Evolutionary conservation across 2,797 vertebrate genomes (phyloP).

Genomic region (Acanthornis magna): DNA sequence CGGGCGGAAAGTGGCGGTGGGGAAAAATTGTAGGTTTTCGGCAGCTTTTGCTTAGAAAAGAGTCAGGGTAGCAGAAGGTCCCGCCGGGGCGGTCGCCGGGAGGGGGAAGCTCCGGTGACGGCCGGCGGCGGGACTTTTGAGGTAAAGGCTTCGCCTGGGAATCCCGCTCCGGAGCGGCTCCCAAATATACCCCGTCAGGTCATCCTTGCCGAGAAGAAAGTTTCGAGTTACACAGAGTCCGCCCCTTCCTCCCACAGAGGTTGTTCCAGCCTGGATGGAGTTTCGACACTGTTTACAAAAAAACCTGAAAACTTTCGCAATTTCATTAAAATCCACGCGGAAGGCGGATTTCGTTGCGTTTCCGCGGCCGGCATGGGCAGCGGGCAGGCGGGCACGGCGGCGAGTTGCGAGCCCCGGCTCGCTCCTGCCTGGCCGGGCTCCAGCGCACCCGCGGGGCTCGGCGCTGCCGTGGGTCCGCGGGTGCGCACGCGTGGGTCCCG

Average conservation of each 20-base stretch:
- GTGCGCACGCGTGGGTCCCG: neutral
- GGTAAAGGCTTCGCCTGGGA: neutral
- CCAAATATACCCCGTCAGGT: neutral
- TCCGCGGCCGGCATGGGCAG: neutral
- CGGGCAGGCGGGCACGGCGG: neutral
- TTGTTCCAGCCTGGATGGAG: conserved; percentile 23
- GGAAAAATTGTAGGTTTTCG: neutral
- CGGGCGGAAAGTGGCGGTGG: neutral
- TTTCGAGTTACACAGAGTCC: conserved; percentile 59
- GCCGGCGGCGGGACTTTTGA: neutral
- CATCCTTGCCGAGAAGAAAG: conserved; percentile 52
- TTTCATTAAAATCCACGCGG: neutral
- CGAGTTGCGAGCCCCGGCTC: neutral
- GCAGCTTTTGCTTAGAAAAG: neutral
- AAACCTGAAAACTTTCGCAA: neutral
- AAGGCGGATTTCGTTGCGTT: neutral
- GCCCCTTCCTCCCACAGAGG: conserved; percentile 42
- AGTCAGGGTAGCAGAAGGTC: neutral
- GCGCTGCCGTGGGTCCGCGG: neutral
- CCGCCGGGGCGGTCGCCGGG: neutral
- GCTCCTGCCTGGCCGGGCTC: neutral
- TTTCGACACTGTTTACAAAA: neutral
- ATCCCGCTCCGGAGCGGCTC: neutral
- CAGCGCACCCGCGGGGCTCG: neutral
- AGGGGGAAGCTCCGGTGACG: neutral